Evolutionary conservation across 2,113 vertebrate species (phyloP).

Genomic region (Platysteira castanea): DNA sequence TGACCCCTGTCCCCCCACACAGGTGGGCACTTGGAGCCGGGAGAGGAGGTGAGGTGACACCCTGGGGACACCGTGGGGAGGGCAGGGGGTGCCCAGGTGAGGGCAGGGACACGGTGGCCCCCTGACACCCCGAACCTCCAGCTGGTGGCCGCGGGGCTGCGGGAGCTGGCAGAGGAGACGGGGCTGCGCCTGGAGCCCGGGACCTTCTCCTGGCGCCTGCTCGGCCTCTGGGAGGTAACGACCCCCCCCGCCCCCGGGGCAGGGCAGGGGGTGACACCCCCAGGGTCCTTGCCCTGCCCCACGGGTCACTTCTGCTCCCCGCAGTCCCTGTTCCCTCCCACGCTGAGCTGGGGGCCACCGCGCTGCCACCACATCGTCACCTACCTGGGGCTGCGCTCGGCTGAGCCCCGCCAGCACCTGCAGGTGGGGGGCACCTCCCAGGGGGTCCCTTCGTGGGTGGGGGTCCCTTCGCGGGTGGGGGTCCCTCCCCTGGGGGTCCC

Average conservation of each 20-base stretch:
- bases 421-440: not conserved
- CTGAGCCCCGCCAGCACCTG: not conserved
- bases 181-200: not conserved
- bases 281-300: not conserved
- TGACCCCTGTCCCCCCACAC: not conserved
- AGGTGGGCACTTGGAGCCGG: not conserved
- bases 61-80: not conserved
- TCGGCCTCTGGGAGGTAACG: not conserved
- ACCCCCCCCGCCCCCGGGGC: not conserved
- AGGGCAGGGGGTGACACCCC: not conserved
- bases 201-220: not conserved
- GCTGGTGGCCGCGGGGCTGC: not conserved
- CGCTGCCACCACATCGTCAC: not conserved
- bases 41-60: not conserved
- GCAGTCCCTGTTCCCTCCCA: not conserved
- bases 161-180: not conserved
- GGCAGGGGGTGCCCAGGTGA: not conserved
- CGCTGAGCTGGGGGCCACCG: not conserved
- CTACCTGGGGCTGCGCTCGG: not conserved
- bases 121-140: not conserved
- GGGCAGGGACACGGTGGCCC: not conserved
- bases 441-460: not conserved
- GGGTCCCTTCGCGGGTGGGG: not conserved
- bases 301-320: not conserved
- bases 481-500: not conserved